Conservation (phyloP, 2,888 invertebrate genomes). For the Gasteruption jaculator region DNA sequence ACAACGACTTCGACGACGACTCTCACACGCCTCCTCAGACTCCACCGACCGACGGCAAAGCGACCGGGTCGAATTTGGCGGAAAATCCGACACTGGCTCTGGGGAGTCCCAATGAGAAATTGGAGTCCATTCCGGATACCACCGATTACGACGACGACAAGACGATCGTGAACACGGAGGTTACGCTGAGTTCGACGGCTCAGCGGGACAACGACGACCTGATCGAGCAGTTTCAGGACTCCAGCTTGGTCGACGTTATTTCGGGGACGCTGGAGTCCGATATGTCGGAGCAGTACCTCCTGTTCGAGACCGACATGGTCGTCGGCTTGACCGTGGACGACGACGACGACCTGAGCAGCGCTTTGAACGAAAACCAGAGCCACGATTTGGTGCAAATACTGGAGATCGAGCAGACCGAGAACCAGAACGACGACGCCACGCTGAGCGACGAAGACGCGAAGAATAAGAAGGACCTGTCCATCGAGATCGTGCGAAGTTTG, state of each 20-base stretch:
- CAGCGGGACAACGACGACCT: conserved; percentile 58
- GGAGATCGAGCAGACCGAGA: conserved; percentile 42
- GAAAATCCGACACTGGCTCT: conserved; percentile 32
- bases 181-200: conserved; percentile 59
- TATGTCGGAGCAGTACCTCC: conserved; percentile 61
- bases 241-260: conserved; percentile 58
- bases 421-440: conserved; percentile 34
- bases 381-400: conserved; percentile 48
- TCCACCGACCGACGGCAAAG: conserved; percentile 47
- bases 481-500: conserved; percentile 47
- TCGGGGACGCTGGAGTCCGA: conserved; percentile 60
- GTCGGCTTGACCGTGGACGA: conserved; percentile 58
- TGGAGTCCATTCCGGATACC: conserved; percentile 53
- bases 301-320: conserved; percentile 62
- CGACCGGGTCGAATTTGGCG: conserved; percentile 28
- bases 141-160: conserved; percentile 61
- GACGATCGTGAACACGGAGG: conserved; percentile 57
- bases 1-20: conserved; percentile 60
- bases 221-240: conserved; percentile 56
- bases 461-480: conserved; percentile 39
- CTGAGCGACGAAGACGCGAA: conserved; percentile 42
- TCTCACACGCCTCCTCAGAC: conserved; percentile 58
- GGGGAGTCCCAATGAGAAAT: conserved; percentile 52
- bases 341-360: conserved; percentile 54
- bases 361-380: conserved; percentile 43